phyloP scores from a whole-genome alignment of 2,113 vertebrate species.

The Saguinus imperator region DNA sequence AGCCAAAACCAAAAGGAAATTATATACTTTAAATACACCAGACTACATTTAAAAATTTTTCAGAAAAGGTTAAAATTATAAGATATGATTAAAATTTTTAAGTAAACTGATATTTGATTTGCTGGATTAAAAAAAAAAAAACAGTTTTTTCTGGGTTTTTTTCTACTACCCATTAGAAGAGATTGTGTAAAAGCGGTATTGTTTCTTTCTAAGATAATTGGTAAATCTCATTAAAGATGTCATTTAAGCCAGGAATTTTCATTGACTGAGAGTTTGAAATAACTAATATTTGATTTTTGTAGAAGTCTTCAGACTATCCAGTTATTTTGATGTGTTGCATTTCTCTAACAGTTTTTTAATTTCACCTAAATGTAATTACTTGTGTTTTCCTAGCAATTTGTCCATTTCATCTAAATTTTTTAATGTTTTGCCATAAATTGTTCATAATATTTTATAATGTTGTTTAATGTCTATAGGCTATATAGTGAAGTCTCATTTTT shows the following conservation, averaged over 20 bases:
- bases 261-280: neutral
- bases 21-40: neutral
- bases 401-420: neutral
- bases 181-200: neutral
- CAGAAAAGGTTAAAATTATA: neutral
- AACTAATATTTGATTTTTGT: neutral
- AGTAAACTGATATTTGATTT: slow-evolving; percentile 81
- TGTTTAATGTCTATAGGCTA: neutral
- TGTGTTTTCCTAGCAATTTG: neutral
- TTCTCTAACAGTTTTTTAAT: neutral
- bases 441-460: neutral
- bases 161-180: neutral
- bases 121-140: slow-evolving; percentile 56
- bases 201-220: slow-evolving; percentile 12
- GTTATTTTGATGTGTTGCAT: neutral
- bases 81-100: slow-evolving; percentile 73
- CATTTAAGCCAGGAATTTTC: neutral
- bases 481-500: neutral
- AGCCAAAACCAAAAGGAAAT: slow-evolving; percentile 36
- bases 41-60: neutral
- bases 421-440: neutral
- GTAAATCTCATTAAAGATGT: neutral
- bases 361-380: slow-evolving; percentile 1
- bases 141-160: neutral
- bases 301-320: neutral